phyloP scores from a whole-genome alignment of 64 coral and sea anemone species.

The Montipora capricornis region DNA sequence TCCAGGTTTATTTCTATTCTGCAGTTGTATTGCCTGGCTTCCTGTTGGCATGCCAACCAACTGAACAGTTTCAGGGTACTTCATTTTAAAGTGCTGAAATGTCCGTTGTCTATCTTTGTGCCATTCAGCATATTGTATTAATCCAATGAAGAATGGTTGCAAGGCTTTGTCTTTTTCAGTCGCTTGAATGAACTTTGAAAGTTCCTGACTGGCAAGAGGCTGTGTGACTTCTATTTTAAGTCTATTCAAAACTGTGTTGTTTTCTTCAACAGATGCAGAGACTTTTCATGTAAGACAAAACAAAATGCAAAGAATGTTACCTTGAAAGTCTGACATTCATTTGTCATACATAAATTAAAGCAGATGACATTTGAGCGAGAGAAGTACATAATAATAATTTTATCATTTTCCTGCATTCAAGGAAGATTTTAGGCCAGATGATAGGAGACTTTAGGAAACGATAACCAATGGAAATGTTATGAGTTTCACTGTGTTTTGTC shows the following conservation, averaged over 20 bases:
- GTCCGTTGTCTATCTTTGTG: constrained; percentile 63
- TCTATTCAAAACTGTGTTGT: constrained; percentile 31
- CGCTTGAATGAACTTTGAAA: constrained; percentile 52
- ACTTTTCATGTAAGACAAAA: constrained; percentile 1
- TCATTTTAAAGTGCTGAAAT: constrained; percentile 76
- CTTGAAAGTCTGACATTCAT: not conserved
- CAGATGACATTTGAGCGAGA: too few relatives aligned
- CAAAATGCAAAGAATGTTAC: not conserved
- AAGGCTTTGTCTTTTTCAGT: constrained; percentile 56
- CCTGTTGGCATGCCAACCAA: constrained; percentile 25
- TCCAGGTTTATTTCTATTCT: constrained; percentile 39
- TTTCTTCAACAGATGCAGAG: not conserved
- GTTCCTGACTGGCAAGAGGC: constrained; percentile 66
- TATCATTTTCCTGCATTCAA: too few relatives aligned
- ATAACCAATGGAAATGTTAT: too few relatives aligned
- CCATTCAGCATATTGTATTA: constrained; percentile 75
- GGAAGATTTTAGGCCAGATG: too few relatives aligned
- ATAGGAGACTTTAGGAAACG: too few relatives aligned
- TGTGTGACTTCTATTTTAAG: constrained; percentile 35
- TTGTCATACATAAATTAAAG: not conserved
- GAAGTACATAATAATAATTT: too few relatives aligned
- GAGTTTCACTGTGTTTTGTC: too few relatives aligned
- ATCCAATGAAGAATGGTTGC: constrained; percentile 66
- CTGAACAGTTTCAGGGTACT: constrained; percentile 75
- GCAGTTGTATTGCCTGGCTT: constrained; percentile 65